Evolutionary conservation across 2,888 invertebrate species (phyloP), one percentile per base, ranked within the genome.

Genomic region (Gymnocheta viridis): DNA sequence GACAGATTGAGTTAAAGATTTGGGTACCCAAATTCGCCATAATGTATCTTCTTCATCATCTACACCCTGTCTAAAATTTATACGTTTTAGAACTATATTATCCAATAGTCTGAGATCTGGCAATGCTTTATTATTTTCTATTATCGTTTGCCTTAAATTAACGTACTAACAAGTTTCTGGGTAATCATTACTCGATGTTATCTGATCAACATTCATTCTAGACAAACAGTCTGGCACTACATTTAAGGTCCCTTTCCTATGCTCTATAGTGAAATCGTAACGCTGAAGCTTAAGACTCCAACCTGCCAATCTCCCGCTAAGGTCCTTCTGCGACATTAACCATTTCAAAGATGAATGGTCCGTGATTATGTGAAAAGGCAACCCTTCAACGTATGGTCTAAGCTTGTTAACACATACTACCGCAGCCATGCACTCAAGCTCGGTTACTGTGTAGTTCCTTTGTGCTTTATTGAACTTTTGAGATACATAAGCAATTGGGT

Each of bases 341-440:
- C 70, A 72, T 17, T 41, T 56, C 2, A 70, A 12, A 14, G 27
- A 27, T 2, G 72, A 44, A 19, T 72, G 60, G 14, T 72, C 73
- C 19, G 60, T 73, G 9, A 73, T 62, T 12, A 62, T 62, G 2
- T 17, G 19, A 12, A 73, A 73, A 3, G 29, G 49, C 4, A 62
- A 35, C 0, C 58, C 47, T 29, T 73, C 73, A 6, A 73, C 35
- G 27, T 76, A 76, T 0, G 47, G 67, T 12, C 76, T 29, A 32
- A 73, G 73, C 6, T 38, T 22, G 2, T 73, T 14, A 0, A 67
- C 51, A 14, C 67, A 29, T 1, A 60, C 27, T 3, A 81, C 32
- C 1, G 69, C 67, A 5, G 80, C 73, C 24, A 81, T 14, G n/a
- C 49, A 62, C 27, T 62, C 35, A 4, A 73, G n/a, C n/a, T n/a